phyloP scores from a whole-genome alignment of 2,888 invertebrate species.

The Brachynemurus nebulosus region DNA sequence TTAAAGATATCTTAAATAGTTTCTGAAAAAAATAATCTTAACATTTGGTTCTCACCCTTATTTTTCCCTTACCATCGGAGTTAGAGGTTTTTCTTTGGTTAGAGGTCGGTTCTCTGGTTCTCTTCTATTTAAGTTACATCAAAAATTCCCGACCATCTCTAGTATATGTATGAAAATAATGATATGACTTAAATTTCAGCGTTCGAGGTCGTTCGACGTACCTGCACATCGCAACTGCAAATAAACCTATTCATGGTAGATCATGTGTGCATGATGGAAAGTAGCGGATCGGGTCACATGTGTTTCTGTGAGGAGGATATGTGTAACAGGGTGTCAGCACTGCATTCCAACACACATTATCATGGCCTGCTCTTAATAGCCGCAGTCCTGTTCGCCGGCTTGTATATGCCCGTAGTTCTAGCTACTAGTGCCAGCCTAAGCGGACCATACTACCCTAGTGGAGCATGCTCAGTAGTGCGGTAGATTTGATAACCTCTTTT shows the following conservation, averaged over 20 bases:
- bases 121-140: too few relatives aligned
- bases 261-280: conserved; percentile 98
- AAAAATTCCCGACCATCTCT: too few relatives aligned
- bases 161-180: background rate
- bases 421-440: conserved; percentile 1
- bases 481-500: conserved; percentile 1
- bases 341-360: conserved; percentile 6
- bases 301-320: conserved; percentile 97
- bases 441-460: conserved; percentile 5
- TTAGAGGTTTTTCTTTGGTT: too few relatives aligned
- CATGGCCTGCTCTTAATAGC: conserved; percentile 5
- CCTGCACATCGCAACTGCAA: conserved; percentile 85
- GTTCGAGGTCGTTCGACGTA: conserved; percentile 80
- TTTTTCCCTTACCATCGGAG: too few relatives aligned
- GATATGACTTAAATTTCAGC: conserved; percentile 40
- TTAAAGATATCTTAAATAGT: too few relatives aligned
- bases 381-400: conserved; percentile 8
- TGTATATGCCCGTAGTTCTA: conserved; percentile 6
- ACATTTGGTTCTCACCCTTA: too few relatives aligned
- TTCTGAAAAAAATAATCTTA: too few relatives aligned
- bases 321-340: conserved; percentile 53
- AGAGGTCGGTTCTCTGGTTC: too few relatives aligned
- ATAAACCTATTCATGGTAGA: conserved; percentile 96
- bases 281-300: conserved; percentile 95
- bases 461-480: conserved; percentile 7